Percentiles rank a stretch among this genome's conserved stretches.
Evolutionary conservation across 2,888 invertebrate species (phyloP).

Genomic region (Apodemia arnacis): DNA sequence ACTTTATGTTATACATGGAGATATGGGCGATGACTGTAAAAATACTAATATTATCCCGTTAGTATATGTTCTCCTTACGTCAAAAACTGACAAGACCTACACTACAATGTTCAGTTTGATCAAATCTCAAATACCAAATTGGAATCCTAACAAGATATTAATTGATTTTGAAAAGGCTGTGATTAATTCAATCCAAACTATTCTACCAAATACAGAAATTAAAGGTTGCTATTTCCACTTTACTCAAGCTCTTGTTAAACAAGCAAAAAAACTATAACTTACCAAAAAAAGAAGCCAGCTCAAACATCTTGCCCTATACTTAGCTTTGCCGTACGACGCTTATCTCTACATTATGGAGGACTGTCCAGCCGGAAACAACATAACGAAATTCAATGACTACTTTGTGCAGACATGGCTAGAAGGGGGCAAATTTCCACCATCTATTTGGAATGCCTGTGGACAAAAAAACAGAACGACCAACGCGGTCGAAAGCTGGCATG

Average conservation of each 20-base stretch:
- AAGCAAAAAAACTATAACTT: background rate
- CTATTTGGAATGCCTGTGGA: no score
- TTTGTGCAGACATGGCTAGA: no score
- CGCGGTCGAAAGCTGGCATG: no score
- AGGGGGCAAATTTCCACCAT: no score
- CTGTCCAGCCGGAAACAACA: no score
- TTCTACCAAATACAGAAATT: conserved; percentile 4
- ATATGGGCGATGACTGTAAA: background rate
- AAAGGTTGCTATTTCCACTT: conserved; percentile 1
- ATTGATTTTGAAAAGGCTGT: conserved; percentile 1
- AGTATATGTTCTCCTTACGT: background rate
- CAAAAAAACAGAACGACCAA: no score
- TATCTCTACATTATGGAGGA: no score
- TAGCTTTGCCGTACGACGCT: no score
- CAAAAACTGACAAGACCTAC: background rate
- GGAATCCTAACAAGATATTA: background rate
- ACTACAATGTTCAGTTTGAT: conserved; percentile 4
- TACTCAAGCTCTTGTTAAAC: background rate
- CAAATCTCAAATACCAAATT: background rate
- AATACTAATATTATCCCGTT: conserved; percentile 1
- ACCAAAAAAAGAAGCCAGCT: no score
- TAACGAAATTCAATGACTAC: no score
- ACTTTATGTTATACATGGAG: background rate
- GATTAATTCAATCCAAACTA: conserved; percentile 1
- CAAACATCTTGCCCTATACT: no score